These are phyloP conservation scores for Lycaon pictus DNA, from an alignment of 2,113 vertebrate species.

Conservation along the genomic window DNA sequence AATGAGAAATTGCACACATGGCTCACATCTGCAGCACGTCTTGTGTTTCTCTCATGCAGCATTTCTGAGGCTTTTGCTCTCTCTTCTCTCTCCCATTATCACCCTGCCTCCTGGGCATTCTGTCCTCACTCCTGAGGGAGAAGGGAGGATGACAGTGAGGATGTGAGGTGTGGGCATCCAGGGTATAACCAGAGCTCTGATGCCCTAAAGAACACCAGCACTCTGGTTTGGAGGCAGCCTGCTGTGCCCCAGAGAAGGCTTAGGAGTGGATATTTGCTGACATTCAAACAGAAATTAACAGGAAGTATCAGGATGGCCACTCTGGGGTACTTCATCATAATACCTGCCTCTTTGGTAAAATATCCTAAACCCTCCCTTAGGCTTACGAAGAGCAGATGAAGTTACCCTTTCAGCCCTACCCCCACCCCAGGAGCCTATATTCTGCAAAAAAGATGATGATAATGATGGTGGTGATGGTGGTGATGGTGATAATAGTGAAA, in stretches of 20 bases:
- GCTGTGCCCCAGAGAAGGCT: not conserved
- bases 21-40: accelerated
- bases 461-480: not conserved
- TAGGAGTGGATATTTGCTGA: not conserved
- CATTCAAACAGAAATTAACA: not conserved
- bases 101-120: not conserved
- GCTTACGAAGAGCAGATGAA: not conserved
- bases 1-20: not conserved
- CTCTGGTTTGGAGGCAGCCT: not conserved
- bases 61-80: not conserved
- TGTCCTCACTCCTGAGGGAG: no score
- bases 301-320: not conserved
- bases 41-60: not conserved
- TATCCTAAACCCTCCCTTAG: not conserved
- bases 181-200: not conserved
- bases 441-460: not conserved
- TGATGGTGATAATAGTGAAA: no score
- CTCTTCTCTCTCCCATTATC: not conserved
- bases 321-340: not conserved
- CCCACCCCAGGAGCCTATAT: not conserved
- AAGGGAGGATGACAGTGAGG: no score
- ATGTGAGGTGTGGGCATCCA: no score
- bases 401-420: not conserved
- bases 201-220: no score
- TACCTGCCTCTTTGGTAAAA: not conserved